Evolutionary conservation across 2,888 invertebrate genomes (phyloP).

Genomic region (Diaperis boleti): DNA sequence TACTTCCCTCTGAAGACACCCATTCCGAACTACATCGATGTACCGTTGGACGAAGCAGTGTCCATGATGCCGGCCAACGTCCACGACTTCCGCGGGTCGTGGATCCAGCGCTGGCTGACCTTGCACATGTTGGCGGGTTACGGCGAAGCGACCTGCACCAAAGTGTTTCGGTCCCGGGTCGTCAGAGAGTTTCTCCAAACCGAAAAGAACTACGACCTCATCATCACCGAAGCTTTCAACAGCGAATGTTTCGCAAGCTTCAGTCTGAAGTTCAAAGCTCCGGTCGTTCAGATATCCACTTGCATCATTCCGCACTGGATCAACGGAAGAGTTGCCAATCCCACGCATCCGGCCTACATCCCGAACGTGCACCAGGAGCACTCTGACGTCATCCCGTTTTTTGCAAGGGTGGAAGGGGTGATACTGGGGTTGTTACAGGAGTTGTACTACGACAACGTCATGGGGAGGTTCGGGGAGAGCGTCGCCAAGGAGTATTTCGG

Average conservation of each 20-base stretch:
- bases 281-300: constrained; percentile 69
- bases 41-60: constrained; percentile 58
- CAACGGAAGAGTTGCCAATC: constrained; percentile 65
- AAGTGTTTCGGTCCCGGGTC: constrained; percentile 25
- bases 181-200: constrained; percentile 61
- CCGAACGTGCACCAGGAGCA: constrained; percentile 64
- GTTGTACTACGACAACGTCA: constrained; percentile 42
- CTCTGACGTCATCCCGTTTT: constrained; percentile 53
- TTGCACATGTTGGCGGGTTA: constrained; percentile 27
- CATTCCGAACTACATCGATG: constrained; percentile 71
- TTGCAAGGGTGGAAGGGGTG: constrained; percentile 54
- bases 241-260: constrained; percentile 78
- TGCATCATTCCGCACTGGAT: constrained; percentile 66
- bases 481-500: constrained; percentile 55
- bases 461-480: constrained; percentile 44
- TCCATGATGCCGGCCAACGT: background rate
- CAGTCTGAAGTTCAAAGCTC: constrained; percentile 70
- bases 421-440: constrained; percentile 42
- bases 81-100: background rate
- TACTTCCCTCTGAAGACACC: constrained; percentile 71
- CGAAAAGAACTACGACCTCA: constrained; percentile 73
- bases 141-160: constrained; percentile 38
- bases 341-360: constrained; percentile 66
- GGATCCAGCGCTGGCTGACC: constrained; percentile 8
- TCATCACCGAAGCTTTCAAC: constrained; percentile 79